Evolutionary conservation across 2,888 invertebrate genomes (phyloP), one percentile per base, ranked within the genome.

Genomic region (Drosophila mulleri): DNA sequence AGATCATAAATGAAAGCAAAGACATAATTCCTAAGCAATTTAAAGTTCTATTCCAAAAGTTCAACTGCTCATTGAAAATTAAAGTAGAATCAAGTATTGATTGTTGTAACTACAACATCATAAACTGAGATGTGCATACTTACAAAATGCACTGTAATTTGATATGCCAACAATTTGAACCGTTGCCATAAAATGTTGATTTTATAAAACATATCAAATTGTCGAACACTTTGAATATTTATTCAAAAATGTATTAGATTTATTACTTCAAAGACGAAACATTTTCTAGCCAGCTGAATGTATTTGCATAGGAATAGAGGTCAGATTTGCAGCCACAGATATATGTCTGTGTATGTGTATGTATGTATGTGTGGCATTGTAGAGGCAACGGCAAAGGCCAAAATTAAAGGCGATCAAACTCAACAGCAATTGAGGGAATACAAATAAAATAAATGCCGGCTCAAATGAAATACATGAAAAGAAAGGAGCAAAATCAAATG

Each of bases 341-440:
- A 26, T 9, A 8, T 23, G 6, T 45, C 7, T 23, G 1, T 45
- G 2, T 45, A 2, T 44, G 11, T 44, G 5, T 3, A 45, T 14
- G 16, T 16, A 16, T n/a, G n/a, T 8, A 16, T 45, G 23, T 14
- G 1, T 32, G 26, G 7, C 1, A 29, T 12, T 9, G 32, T 9
- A 9, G 4, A 37, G 23, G 37, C 8, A 53, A 39, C 23, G 20
- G 64, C 32, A 41, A 53, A 9, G 29, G 20, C 47, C 18, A 37
- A 67, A 61, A 57, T 66, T 65, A 39, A 65, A 50, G 32, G 20
- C 48, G 42, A 50, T 61, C 26, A 54, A 64, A 80, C 66, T 61
- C 50, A 60, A 54, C 52, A 72, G 66, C 53, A 79, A 80, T 75
- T 75, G 79, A 56, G 64, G 48, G 64, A 75, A 79, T 50, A 57